Base-by-base conservation (phyloP, 2,888 invertebrate species). In the Nemapogon koenigi region DNA sequence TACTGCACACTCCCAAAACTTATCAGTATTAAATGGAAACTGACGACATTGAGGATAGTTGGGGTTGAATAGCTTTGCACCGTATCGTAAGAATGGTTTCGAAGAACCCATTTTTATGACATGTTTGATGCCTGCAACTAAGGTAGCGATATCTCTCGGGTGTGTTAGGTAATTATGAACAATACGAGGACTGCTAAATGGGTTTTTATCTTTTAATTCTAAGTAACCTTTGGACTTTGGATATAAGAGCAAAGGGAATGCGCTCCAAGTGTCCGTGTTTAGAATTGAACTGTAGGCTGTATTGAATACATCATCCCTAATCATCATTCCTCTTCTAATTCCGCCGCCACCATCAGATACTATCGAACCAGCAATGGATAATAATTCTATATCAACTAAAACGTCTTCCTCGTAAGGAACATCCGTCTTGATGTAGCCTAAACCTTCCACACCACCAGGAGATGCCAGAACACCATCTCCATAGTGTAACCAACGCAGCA, bases 131-230 rank as follows among this genome's bases (percentile, higher is more conserved):
- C 80, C 82, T 14, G 65, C 63, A 2, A 82, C 51, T 22, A 82
- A 42, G 1, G 75, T 78, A 16, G 67, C 59, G 2, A 81, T 46
- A 46, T 88, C 66, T 15, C 75, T 64, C 7, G 76, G 72, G 51
- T 88, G 80, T 0, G 76, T 65, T 40, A 89, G 80, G 53, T 90
- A 90, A 49, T 90, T 87, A 0, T 88, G 84, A 49, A 89, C 82
- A 27, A 91, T 82, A 14, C 82, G 61, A 0, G 91, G 90, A 46
- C 83, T 81, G 4, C 84, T 81, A 17, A 82, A 67, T 0, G 90
- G 88, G 62, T 90, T 81, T 22, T 71, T 81, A 10, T 83, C 83
- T 46, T 78, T 80, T 7, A 93, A 68, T 50, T 66, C 78, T 0
- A 89, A 49, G 1, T 78, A 67, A 0, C 89, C 89, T 22, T 70